Evolutionary conservation across 2,888 invertebrate species (phyloP).

Genomic region (Microplitis manilae): DNA sequence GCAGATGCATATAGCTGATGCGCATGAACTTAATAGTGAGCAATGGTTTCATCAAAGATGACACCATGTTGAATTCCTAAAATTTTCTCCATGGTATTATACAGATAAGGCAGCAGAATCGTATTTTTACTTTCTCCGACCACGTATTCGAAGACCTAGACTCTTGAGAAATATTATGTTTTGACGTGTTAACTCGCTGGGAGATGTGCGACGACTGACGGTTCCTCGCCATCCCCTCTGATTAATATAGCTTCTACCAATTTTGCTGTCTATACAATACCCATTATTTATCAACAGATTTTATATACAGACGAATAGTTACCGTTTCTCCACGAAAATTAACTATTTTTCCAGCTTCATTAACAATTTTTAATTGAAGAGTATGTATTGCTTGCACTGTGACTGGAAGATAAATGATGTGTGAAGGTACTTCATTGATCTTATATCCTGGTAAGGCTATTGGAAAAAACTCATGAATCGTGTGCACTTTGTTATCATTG

Average conservation of each 20-base stretch:
- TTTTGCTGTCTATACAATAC: slow-evolving; percentile 27
- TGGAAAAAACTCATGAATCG: slow-evolving; percentile 63
- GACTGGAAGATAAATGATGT: slow-evolving; percentile 46
- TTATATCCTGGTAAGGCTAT: slow-evolving; percentile 37
- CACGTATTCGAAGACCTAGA: slow-evolving; percentile 20
- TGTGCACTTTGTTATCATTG: slow-evolving; percentile 58
- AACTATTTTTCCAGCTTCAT: slow-evolving; percentile 36
- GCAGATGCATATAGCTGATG: slow-evolving; percentile 45
- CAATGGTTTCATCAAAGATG: slow-evolving; percentile 42
- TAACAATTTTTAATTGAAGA: slow-evolving; percentile 47
- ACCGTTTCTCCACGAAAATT: slow-evolving; percentile 48
- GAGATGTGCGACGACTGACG: slow-evolving; percentile 32
- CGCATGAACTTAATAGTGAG: slow-evolving; percentile 39
- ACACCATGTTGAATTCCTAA: slow-evolving; percentile 34
- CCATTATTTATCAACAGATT: slow-evolving; percentile 30
- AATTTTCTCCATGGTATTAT: slow-evolving; percentile 32
- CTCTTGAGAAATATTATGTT: slow-evolving; percentile 36
- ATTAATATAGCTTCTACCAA: slow-evolving; percentile 35
- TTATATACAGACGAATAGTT: slow-evolving; percentile 43
- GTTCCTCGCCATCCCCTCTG: slow-evolving; percentile 16
- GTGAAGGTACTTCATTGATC: slow-evolving; percentile 30
- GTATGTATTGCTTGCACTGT: slow-evolving; percentile 42
- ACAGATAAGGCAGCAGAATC: not conserved
- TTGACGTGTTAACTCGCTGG: slow-evolving; percentile 34
- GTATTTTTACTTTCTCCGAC: slow-evolving; percentile 10